These are phyloP conservation scores for Brotogeris chrysoptera DNA, from an alignment of 2,797 vertebrate genomes.

Conservation along the genomic window DNA sequence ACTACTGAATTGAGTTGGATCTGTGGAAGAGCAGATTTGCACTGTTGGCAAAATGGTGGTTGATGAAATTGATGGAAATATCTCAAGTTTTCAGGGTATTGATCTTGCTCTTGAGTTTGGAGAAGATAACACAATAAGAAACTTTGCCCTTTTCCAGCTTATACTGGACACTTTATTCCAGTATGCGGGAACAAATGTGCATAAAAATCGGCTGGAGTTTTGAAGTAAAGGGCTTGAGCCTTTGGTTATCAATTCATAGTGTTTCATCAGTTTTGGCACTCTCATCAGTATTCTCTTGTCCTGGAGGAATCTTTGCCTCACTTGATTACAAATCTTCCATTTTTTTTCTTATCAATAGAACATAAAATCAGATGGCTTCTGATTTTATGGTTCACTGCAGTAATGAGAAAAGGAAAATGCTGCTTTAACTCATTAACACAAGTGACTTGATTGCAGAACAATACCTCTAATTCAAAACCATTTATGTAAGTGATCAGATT, in stretches of 20 bases:
- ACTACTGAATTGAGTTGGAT: not conserved
- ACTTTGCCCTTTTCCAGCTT: constrained; percentile 1
- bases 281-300: not conserved
- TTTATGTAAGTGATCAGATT: not conserved
- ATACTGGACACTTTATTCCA: not conserved
- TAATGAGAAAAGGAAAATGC: not conserved
- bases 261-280: not conserved
- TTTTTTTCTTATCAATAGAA: not conserved
- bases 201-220: not conserved
- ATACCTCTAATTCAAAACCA: not conserved
- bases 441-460: not conserved
- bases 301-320: not conserved
- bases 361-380: not conserved
- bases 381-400: not conserved
- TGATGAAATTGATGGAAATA: not conserved
- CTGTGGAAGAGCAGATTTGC: not conserved
- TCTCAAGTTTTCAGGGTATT: not conserved
- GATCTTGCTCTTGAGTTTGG: constrained; percentile 35
- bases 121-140: constrained; percentile 24
- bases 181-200: not conserved
- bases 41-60: not conserved
- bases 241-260: not conserved
- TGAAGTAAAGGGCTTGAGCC: not conserved
- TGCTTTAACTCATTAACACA: not conserved
- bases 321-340: not conserved